Conservation (phyloP, 2,797 vertebrate species). For the Myotis daubentonii region DNA sequence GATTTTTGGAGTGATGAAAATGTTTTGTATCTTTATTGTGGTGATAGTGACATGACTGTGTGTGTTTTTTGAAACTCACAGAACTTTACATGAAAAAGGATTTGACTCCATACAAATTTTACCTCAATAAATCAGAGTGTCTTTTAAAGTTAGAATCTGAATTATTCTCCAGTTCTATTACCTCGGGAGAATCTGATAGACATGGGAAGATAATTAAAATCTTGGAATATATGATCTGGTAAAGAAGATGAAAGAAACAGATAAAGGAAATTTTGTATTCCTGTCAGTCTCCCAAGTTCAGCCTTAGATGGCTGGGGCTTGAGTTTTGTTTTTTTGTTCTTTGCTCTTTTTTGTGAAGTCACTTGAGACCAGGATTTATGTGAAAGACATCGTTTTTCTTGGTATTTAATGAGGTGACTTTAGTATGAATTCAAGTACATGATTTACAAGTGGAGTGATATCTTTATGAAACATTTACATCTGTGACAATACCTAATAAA, state of each 20-base stretch:
- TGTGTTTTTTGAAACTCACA: slow-evolving; percentile 32
- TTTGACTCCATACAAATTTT: background rate
- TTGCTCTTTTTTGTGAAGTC: slow-evolving; percentile 50
- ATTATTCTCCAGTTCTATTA: slow-evolving; percentile 29
- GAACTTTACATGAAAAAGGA: background rate
- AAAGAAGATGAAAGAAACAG: slow-evolving; percentile 11
- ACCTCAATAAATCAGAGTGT: background rate
- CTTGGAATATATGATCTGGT: background rate
- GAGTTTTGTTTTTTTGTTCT: slow-evolving; percentile 28
- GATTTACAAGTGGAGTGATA: slow-evolving; percentile 62
- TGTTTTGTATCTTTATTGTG: background rate
- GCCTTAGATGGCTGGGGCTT: background rate
- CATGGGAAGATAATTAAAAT: background rate
- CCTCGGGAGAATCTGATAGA: background rate
- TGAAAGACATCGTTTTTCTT: slow-evolving; percentile 51
- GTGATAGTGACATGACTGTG: background rate
- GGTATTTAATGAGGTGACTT: slow-evolving; percentile 70
- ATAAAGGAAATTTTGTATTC: background rate
- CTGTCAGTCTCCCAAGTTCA: slow-evolving; percentile 39
- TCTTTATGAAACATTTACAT: slow-evolving; percentile 76
- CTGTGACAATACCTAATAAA: slow-evolving; percentile 73
- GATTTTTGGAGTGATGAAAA: background rate
- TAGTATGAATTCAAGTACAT: slow-evolving; percentile 57
- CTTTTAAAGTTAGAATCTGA: background rate
- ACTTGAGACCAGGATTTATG: slow-evolving; percentile 52